Base-by-base conservation (phyloP, 1,140 invertebrate genomes). In the Drosophila ambigua region DNA sequence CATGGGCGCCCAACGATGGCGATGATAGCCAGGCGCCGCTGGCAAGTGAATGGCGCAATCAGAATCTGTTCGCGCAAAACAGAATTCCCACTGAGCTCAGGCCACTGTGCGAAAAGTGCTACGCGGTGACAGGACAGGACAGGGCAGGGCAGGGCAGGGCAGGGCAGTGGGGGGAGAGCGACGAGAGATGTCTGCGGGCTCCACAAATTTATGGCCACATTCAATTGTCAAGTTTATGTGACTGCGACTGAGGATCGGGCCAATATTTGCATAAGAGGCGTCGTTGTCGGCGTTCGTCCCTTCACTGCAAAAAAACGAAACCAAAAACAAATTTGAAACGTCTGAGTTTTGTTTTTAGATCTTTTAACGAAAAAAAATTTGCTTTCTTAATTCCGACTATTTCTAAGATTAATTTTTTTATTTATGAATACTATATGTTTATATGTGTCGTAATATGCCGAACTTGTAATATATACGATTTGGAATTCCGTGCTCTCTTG, bases 161-260 rank as follows among this genome's bases (percentile, higher is more conserved):
- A 53, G 51, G 53, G 20, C 31, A 24, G 7, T 58, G 41, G 55
- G 16, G 28, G 11, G 20, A 20, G 28, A n/a, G n/a, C 39, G 54
- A 63, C 72, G 66, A 71, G 65, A 64, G 65, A 64, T 45, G 39
- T 61, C 58, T 49, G 60, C 15, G 62, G 78, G 46, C 54, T 52
- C 55, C 64, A 50, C 66, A 61, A 85, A 85, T 85, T 87, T 85
- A 87, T 87, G 73, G 69, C 78, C 81, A 82, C 81, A 85, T 85
- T 85, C 81, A 85, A 85, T 85, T 85, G 78, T 82, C 82, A 82
- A 87, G 82, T 87, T 87, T 87, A 84, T 87, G 82, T 87, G 82
- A 83, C 80, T 79, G 77, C 58, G 57, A 50, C 67, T 58, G 62
- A 74, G 60, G 53, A 74, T 72, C 72, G 51, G 49, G 71, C 62